These are phyloP conservation scores for Neoitamus cyanurus DNA, from an alignment of 2,888 invertebrate genomes.

Conservation along the genomic window DNA sequence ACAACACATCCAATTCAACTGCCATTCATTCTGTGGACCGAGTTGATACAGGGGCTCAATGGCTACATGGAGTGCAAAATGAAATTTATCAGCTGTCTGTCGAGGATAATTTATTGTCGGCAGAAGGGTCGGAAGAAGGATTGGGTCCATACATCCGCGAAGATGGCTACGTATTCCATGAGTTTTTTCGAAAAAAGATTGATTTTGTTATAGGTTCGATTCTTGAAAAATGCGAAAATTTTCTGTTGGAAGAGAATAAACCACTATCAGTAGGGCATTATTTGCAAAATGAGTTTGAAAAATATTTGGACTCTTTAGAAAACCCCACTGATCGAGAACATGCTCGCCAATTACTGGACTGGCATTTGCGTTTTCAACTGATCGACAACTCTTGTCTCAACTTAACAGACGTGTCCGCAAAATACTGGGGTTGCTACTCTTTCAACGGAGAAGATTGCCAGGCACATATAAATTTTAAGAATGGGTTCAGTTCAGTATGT, in stretches of 20 bases:
- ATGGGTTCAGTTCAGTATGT: constrained; percentile 70
- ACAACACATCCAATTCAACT: background rate
- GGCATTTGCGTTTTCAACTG: constrained; percentile 71
- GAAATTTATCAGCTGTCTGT: constrained; percentile 62
- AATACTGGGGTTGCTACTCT: constrained; percentile 70
- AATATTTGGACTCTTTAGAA: constrained; percentile 53
- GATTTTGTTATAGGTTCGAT: constrained; percentile 67
- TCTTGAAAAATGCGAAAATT: constrained; percentile 68
- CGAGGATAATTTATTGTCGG: constrained; percentile 57
- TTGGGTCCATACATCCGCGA: constrained; percentile 68
- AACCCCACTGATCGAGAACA: constrained; percentile 59
- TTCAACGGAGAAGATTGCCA: constrained; percentile 68
- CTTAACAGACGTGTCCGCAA: constrained; percentile 70
- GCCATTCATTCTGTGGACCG: background rate
- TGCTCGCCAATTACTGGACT: constrained; percentile 70
- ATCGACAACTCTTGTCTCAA: constrained; percentile 73
- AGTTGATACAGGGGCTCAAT: constrained; percentile 65
- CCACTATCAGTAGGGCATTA: constrained; percentile 65
- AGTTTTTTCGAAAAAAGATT: constrained; percentile 67
- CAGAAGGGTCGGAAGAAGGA: constrained; percentile 68
- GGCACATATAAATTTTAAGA: constrained; percentile 70
- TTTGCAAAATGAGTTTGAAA: constrained; percentile 65
- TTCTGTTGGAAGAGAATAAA: constrained; percentile 58
- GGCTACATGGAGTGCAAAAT: constrained; percentile 66
- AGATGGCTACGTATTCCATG: constrained; percentile 67